Percentiles rank a stretch among this genome's conserved stretches.
Conservation (phyloP, 2,797 vertebrate species). For the Halcyon chelicuti region DNA sequence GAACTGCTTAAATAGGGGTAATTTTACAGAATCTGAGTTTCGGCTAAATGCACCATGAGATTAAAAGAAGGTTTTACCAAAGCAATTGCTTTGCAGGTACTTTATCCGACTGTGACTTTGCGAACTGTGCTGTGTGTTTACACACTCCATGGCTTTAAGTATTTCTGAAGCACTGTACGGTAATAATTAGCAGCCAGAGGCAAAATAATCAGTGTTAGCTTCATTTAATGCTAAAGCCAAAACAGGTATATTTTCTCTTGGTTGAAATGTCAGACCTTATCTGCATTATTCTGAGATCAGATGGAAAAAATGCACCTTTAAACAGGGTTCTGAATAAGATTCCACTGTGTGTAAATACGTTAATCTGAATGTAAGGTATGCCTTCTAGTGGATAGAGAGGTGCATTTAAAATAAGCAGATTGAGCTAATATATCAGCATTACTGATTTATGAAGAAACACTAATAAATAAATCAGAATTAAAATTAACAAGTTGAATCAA, state of each 20-base stretch:
- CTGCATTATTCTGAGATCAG: slow-evolving; percentile 32
- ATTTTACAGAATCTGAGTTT: not conserved
- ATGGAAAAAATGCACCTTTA: slow-evolving; percentile 5
- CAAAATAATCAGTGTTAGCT: slow-evolving; percentile 62
- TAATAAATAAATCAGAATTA: not conserved
- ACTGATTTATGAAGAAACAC: not conserved
- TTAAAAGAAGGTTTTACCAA: slow-evolving; percentile 2
- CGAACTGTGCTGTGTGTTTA: slow-evolving; percentile 25
- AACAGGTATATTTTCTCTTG: slow-evolving; percentile 38
- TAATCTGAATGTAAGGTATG: slow-evolving; percentile 54
- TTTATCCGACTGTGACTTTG: slow-evolving; percentile 12
- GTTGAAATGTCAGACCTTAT: slow-evolving; percentile 59
- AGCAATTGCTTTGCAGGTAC: not conserved
- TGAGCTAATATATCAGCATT: not conserved
- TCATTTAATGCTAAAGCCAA: slow-evolving; percentile 64
- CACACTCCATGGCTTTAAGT: slow-evolving; percentile 59
- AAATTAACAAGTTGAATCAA: not conserved
- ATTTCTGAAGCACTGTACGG: slow-evolving; percentile 25
- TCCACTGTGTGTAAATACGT: not conserved
- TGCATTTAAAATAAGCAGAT: not conserved
- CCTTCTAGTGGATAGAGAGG: slow-evolving; percentile 59
- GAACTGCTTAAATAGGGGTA: not conserved
- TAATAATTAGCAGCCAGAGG: slow-evolving; percentile 69
- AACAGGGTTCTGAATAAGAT: not conserved
- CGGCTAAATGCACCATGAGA: slow-evolving; percentile 19